Conservation (phyloP, 2,113 vertebrate species). For the Rhinolophus ferrumequinum region DNA sequence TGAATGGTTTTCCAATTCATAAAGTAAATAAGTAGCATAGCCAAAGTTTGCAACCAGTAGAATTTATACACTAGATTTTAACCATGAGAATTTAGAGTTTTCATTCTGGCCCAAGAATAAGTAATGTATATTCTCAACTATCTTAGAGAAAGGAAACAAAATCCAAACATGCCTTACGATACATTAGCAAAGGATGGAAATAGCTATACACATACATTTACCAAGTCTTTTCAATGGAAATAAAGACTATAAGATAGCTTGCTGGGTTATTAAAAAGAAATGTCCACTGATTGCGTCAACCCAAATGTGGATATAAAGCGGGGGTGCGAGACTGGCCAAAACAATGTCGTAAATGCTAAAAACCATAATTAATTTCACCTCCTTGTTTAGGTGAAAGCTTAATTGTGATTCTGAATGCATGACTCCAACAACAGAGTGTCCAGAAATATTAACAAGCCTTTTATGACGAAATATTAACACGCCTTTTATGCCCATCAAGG, state of each 20-base stretch:
- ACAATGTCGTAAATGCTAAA: background rate
- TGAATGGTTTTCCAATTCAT: background rate
- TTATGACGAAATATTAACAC: background rate
- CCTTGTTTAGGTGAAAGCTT: constrained; percentile 37
- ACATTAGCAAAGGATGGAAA: background rate
- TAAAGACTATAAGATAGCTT: background rate
- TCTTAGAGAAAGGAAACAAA: background rate
- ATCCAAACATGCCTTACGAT: background rate
- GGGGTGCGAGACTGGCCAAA: background rate
- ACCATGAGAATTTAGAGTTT: background rate
- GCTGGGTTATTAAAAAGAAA: background rate
- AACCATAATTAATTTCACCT: constrained; percentile 60
- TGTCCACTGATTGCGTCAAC: background rate
- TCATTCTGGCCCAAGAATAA: background rate
- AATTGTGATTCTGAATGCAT: constrained; percentile 71
- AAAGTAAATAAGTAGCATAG: background rate
- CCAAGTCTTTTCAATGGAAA: constrained; percentile 18
- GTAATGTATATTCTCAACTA: background rate
- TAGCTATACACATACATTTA: background rate
- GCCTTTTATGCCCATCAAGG: constrained; percentile 42
- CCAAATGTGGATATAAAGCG: background rate
- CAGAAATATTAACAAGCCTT: constrained; percentile 50
- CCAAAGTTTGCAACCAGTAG: background rate
- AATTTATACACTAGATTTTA: background rate
- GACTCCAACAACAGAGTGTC: background rate